A percentile compares a stretch with the other conserved stretches of the same genome.
Conservation (phyloP, 2,797 vertebrate species). For the Masticophis lateralis region DNA sequence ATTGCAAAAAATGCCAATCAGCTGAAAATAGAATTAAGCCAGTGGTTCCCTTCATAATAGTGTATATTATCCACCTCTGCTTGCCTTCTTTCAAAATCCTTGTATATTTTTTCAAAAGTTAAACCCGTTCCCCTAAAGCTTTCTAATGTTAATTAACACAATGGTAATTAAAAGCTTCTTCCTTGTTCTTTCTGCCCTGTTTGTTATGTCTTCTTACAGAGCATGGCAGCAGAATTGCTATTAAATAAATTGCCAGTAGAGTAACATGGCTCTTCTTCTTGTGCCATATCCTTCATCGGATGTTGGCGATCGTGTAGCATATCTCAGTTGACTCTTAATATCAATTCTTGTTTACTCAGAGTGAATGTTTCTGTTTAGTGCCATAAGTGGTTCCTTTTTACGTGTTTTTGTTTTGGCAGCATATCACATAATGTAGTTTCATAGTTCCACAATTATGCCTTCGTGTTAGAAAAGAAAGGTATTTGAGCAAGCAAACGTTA, state of each 20-base stretch:
- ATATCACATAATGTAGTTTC: background rate
- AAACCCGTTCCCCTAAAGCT: background rate
- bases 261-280: too few species aligned
- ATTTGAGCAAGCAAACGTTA: background rate
- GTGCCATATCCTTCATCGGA: too few species aligned
- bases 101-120: background rate
- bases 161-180: background rate
- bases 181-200: background rate
- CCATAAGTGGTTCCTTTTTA: background rate
- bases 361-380: background rate
- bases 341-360: background rate
- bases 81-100: background rate
- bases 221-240: background rate
- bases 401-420: background rate
- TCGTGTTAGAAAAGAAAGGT: background rate
- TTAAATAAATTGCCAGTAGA: background rate
- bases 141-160: background rate
- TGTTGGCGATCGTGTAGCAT: background rate
- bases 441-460: background rate
- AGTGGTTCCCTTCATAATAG: background rate
- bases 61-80: background rate
- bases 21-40: background rate
- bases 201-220: background rate
- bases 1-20: background rate
- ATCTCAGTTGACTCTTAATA: background rate